Evolutionary conservation across 2,888 invertebrate species (phyloP), one percentile per base, ranked within the genome.

Genomic region (Melieria crassipennis): DNA sequence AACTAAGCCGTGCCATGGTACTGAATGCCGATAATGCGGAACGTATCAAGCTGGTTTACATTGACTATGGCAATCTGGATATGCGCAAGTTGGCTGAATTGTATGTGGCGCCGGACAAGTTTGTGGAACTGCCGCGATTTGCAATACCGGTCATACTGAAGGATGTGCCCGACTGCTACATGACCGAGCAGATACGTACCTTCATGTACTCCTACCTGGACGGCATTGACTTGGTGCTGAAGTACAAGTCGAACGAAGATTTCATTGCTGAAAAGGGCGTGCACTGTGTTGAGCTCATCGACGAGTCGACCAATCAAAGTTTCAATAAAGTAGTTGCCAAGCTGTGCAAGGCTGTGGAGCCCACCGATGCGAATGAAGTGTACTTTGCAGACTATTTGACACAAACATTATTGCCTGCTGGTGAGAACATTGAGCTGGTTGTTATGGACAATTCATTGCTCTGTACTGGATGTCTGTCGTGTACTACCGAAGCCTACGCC

Each of bases 51-150:
- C 71, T 86, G 10, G 78, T 83, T 11, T 83, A 81, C 57, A 76
- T 86, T 9, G 86, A 86, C 69, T 85, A 79, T 69, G 86, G 86
- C 1, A 86, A 81, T 73, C 73, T 82, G 13, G 86, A 85, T 70
- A 43, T 75, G 3, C 78, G 80, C 55, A 70, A 77, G 5, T 70
- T 82, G 11, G 78, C 79, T 3, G 75, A 80, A 45, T 78, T 86
- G 1, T 78, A 79, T 57, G 78, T 81, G 62, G 81, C 83, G 4
- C 81, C 80, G 4, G 64, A 62, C 1, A 71, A 80, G 58, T 76
- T 82, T 45, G 71, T 77, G 4, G 65, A 70, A 4, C 70, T 82
- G 55, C 82, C 82, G 0, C 79, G 84, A 6, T 79, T 81, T 65
- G 80, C 82, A 4, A 61, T 82, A 4, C 83, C 84, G 4, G 81